Percentiles rank a stretch among this genome's conserved stretches.
These are phyloP conservation scores for Spodoptera littoralis DNA, from an alignment of 2,888 invertebrate genomes.

Conservation along the genomic window DNA sequence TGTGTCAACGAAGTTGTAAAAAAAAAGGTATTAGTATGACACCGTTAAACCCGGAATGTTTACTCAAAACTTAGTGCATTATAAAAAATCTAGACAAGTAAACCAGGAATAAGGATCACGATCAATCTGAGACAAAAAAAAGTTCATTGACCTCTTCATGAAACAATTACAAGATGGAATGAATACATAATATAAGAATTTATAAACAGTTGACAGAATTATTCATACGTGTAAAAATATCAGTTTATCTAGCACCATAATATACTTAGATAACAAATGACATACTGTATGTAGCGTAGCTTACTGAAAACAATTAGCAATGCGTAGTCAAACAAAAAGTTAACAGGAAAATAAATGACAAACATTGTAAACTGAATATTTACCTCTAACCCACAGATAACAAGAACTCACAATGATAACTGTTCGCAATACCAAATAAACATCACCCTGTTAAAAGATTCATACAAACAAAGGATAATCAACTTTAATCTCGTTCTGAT, in stretches of 20 bases:
- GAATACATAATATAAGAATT: too few relatives aligned
- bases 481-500: conserved; percentile 34
- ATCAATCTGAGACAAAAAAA: too few relatives aligned
- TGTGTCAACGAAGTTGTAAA: too few relatives aligned
- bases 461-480: conserved; percentile 30
- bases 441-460: conserved; percentile 39
- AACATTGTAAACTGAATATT: conserved; percentile 18
- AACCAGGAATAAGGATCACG: too few relatives aligned
- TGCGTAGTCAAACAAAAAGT: conserved; percentile 16
- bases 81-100: too few relatives aligned
- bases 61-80: too few relatives aligned
- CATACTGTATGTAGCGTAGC: conserved; percentile 12
- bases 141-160: too few relatives aligned
- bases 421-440: conserved; percentile 39
- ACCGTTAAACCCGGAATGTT: too few relatives aligned
- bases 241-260: not conserved
- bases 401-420: conserved; percentile 43
- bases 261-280: conserved; percentile 8
- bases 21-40: too few relatives aligned
- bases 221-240: too few relatives aligned
- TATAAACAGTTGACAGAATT: too few relatives aligned
- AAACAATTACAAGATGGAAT: too few relatives aligned
- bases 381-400: conserved; percentile 37
- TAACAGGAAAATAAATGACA: conserved; percentile 35
- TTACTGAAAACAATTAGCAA: conserved; percentile 9